Evolutionary conservation across 1,140 invertebrate species (phyloP).

Genomic region (Drosophila pallidifrons): DNA sequence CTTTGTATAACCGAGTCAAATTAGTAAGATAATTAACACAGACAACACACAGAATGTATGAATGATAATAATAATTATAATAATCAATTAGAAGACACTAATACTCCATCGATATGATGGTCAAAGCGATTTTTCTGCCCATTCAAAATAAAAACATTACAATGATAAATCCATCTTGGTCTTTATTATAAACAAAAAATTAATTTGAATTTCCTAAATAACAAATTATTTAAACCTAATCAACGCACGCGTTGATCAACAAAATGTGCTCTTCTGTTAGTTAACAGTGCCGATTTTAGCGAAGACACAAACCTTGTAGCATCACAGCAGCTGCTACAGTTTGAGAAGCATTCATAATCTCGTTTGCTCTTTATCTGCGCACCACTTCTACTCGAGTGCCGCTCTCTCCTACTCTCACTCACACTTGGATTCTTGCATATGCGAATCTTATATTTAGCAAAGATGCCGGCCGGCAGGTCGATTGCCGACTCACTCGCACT

Average conservation of each 20-base stretch:
- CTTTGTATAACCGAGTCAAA: slow-evolving; percentile 82
- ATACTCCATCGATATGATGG: slow-evolving; percentile 66
- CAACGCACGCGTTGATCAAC: slow-evolving; percentile 4
- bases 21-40: slow-evolving; percentile 78
- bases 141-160: slow-evolving; percentile 63
- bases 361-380: slow-evolving; percentile 48
- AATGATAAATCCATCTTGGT: slow-evolving; percentile 52
- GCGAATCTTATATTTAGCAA: slow-evolving; percentile 26
- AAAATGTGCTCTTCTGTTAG: slow-evolving; percentile 19
- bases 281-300: slow-evolving; percentile 26
- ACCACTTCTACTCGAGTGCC: slow-evolving; percentile 12
- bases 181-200: neutral
- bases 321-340: slow-evolving; percentile 18
- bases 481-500: slow-evolving; percentile 56
- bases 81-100: slow-evolving; percentile 73
- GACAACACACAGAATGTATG: slow-evolving; percentile 30
- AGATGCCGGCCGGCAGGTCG: slow-evolving; percentile 68
- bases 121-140: slow-evolving; percentile 71
- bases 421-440: slow-evolving; percentile 11
- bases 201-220: neutral
- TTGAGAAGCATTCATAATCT: slow-evolving; percentile 26
- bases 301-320: slow-evolving; percentile 45
- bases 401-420: slow-evolving; percentile 39
- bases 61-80: slow-evolving; percentile 34
- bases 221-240: neutral